Conservation (phyloP, 2,888 invertebrate genomes). For the Epistrophe eligans region DNA sequence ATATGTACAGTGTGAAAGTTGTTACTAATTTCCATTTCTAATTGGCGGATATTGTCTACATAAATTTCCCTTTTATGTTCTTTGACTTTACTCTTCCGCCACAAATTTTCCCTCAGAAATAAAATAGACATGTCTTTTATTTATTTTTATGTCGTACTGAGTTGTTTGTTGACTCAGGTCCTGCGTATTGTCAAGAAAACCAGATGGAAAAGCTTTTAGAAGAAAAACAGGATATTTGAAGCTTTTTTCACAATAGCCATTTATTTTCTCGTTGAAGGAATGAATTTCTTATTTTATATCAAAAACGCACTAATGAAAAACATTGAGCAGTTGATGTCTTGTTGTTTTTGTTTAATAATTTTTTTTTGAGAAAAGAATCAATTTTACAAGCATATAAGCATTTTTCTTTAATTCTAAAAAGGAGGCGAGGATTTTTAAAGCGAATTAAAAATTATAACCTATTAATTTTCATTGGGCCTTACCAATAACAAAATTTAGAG, state of each 20-base stretch:
- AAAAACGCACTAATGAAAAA: too few relatives aligned
- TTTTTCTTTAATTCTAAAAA: too few relatives aligned
- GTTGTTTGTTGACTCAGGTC: constrained; percentile 30
- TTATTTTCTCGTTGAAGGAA: not conserved
- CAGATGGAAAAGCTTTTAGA: constrained; percentile 36
- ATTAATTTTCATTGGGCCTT: too few relatives aligned
- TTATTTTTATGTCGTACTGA: constrained; percentile 15
- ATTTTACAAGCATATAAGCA: too few relatives aligned
- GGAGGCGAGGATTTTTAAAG: too few relatives aligned
- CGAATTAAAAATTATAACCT: too few relatives aligned
- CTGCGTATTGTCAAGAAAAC: constrained; percentile 47
- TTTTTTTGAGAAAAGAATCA: too few relatives aligned
- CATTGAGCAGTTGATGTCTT: too few relatives aligned
- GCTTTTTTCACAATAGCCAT: not conserved
- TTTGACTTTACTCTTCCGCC: constrained; percentile 17
- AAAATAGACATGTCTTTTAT: constrained; percentile 14
- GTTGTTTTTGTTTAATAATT: too few relatives aligned
- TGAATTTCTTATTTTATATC: not conserved
- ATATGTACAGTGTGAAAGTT: constrained; percentile 44
- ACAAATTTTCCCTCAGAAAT: constrained; percentile 32
- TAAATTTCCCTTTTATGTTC: constrained; percentile 43
- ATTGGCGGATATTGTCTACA: constrained; percentile 65
- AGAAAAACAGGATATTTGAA: constrained; percentile 7
- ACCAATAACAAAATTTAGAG: too few relatives aligned
- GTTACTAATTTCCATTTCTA: constrained; percentile 67